phyloP scores from a whole-genome alignment of 2,797 vertebrate genomes.

The Propithecus deckenii region DNA sequence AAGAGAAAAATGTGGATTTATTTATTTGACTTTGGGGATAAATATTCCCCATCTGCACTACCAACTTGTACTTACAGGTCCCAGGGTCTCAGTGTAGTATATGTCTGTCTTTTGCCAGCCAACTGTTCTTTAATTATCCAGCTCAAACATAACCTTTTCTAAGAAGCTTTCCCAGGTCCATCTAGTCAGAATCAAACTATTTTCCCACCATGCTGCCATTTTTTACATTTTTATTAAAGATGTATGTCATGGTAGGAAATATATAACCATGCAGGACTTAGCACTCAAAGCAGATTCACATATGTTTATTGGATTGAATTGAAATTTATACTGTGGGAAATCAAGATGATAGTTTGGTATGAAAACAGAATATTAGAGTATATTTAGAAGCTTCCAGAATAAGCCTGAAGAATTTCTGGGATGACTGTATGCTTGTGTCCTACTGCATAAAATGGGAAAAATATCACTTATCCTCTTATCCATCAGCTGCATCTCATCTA shows the following conservation, averaged over 20 bases:
- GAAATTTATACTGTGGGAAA: constrained; percentile 47
- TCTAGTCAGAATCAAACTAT: background rate
- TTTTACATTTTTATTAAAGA: constrained; percentile 44
- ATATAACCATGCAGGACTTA: background rate
- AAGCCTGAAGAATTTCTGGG: background rate
- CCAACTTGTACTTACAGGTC: background rate
- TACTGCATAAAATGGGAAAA: background rate
- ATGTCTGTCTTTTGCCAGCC: background rate
- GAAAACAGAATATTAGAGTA: constrained; percentile 18
- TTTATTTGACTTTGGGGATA: background rate
- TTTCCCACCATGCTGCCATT: background rate
- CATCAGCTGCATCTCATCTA: background rate
- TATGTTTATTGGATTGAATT: constrained; percentile 17
- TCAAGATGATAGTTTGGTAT: constrained; percentile 22
- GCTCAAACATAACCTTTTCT: background rate
- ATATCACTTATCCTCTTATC: background rate
- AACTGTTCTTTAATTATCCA: constrained; percentile 25
- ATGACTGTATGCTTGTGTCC: background rate
- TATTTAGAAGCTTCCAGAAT: constrained; percentile 7
- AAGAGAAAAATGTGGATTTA: background rate
- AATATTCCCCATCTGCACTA: background rate
- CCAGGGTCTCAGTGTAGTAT: background rate
- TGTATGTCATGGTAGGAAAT: background rate
- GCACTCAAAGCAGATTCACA: constrained; percentile 14
- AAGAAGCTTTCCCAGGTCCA: background rate